Base-by-base conservation (phyloP, 2,888 invertebrate genomes). In the Athalia rosae region DNA sequence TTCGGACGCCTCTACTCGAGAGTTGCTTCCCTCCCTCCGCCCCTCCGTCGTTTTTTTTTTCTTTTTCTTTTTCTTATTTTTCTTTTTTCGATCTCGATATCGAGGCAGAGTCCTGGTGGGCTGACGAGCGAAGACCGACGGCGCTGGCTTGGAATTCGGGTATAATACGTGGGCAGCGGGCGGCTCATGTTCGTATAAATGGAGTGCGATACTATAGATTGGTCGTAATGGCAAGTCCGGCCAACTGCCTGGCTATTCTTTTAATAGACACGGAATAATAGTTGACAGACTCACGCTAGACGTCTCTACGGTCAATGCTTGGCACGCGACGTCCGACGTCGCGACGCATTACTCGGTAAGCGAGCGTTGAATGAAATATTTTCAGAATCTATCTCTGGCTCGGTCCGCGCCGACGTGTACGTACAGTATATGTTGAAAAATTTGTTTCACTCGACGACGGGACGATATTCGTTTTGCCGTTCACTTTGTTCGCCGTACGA, bases 241-340 rank as follows among this genome's bases (percentile, higher is more conserved):
- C 59, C 74, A 74, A 50, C 47, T 15, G 71, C 48, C 58, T 74
- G 80, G 79, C 80, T 82, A 84, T 80, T 83, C 84, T 84, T 84
- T 84, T 84, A 84, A 84, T 84, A 85, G 84, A 84, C 81, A 79
- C 79, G 80, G 83, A 82, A 84, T 82, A 84, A 71, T 74, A 83
- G 80, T 81, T 81, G 85, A 84, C 83, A 84, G 84, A 84, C 85
- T 78, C 77, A 74, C 81, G 85, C 81, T 83, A 84, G 84, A 84
- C 84, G 76, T 79, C 81, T 83, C 84, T 84, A 84, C 84, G 84
- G 84, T 84, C 84, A 84, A 84, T 84, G 84, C 83, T 84, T 84
- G 78, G 79, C 77, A 76, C 83, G 83, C 83, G 81, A 84, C 81
- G 79, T 77, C 53, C 80, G 80, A 59, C 64, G 79, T 81, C 79